phyloP scores from a whole-genome alignment of 1,140 invertebrate genomes.

The Lucilia sericata region DNA sequence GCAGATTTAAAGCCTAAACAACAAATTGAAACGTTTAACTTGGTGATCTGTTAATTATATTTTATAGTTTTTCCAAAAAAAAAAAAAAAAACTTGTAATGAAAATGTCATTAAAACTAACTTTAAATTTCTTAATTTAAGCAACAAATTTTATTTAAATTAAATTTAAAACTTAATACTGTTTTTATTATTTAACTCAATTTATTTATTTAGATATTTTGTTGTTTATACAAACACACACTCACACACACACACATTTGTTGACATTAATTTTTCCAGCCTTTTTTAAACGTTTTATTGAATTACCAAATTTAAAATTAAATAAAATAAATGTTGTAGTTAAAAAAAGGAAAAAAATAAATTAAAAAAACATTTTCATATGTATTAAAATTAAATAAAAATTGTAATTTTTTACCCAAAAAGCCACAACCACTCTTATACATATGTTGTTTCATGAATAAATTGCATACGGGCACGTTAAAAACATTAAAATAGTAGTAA shows the following conservation, averaged over 20 bases:
- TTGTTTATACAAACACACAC: neutral
- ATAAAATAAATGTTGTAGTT: neutral
- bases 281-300: neutral
- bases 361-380: neutral
- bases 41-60: neutral
- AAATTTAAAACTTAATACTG: neutral
- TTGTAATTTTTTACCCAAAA: neutral
- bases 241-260: neutral
- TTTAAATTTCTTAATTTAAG: too few relatives aligned
- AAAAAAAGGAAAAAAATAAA: neutral
- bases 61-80: neutral
- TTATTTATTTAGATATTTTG: neutral
- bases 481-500: neutral
- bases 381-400: constrained; percentile 27
- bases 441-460: neutral
- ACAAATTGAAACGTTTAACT: neutral
- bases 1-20: too few relatives aligned
- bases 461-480: neutral
- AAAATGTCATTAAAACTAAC: too few relatives aligned
- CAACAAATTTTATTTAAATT: too few relatives aligned
- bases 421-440: neutral
- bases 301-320: constrained; percentile 31
- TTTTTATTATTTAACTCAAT: neutral
- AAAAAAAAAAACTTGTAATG: too few relatives aligned
- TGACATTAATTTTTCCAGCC: neutral